Percentiles rank a stretch among this genome's conserved stretches.
phyloP scores from a whole-genome alignment of 30 jellyfish, hydroid and myxozoan species.

The Rhopilema esculentum region DNA sequence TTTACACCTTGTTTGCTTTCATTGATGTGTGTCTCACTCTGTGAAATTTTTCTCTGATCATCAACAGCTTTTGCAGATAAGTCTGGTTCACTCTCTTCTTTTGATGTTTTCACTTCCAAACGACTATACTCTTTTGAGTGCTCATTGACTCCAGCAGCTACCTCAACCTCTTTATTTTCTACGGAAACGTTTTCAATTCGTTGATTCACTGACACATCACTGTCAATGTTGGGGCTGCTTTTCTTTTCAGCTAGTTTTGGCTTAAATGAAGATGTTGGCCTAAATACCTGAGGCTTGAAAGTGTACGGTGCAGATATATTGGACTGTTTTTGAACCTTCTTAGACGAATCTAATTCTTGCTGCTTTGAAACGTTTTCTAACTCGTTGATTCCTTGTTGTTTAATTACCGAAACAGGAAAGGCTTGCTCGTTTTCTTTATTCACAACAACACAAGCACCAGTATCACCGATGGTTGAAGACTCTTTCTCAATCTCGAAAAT shows the following conservation, averaged over 20 bases:
- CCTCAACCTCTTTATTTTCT: neutral
- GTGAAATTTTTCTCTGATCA: no score
- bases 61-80: no score
- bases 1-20: no score
- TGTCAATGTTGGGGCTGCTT: neutral
- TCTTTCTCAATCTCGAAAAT: neutral
- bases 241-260: neutral
- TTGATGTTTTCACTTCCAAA: no score
- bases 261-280: conserved; percentile 6
- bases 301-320: neutral
- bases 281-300: conserved; percentile 13
- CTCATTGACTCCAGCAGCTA: neutral
- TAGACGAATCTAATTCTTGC: neutral
- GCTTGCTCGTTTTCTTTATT: neutral
- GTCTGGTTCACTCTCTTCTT: no score
- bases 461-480: neutral
- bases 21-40: no score
- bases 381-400: neutral
- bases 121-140: no score
- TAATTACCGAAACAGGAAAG: neutral
- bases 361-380: neutral
- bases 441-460: neutral
- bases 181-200: no score
- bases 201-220: no score
- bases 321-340: neutral